Base-by-base conservation (phyloP, 2,797 vertebrate genomes). In the Alectoris magna region DNA sequence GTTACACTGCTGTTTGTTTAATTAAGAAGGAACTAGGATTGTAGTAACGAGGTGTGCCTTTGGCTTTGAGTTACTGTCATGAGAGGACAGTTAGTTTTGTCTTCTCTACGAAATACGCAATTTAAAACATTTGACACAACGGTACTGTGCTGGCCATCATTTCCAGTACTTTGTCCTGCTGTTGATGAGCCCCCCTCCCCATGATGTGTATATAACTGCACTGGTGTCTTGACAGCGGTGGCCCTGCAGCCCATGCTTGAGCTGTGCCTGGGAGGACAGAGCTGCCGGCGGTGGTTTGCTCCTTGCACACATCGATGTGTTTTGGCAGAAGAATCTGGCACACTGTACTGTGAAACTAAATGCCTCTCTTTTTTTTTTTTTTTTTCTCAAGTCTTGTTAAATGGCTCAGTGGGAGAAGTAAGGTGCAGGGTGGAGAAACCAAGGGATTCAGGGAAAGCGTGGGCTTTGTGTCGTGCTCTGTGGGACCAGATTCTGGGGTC, bases 21-120 rank as follows among this genome's bases (percentile, higher is more conserved):
- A 66, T 88, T 92, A 82, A 74, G 87, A 81, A 82, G 55, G 41
- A 92, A 88, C 66, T 39, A 84, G 0, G 13, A 2, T 90, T 85
- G 66, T 88, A 71, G 76, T 41, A 90, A 58, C 22, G 53, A 92
- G 41, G 74, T 73, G 72, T 88, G 92, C 53, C 83, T 71, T 92
- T 71, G 81, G 69, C 78, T 89, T 79, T 73, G 44, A 68, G 79
- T 75, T 93, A n/a, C 13, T 53, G 22, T 55, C 46, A 26, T 21
- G 62, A 86, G 58, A 27, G 29, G 86, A 18, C 49, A 73, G 36
- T 68, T 72, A 46, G 9, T 74, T 90, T 86, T 74, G 44, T 80
- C 71, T 38, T 89, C 68, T 19, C 53, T 63, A 51, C 44, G 38
- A 43, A 79, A 34, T 39, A 34, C 8, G 26, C 2, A 31, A 31